Conservation (phyloP, 2,888 invertebrate genomes). For the Agriopis leucophaearia region DNA sequence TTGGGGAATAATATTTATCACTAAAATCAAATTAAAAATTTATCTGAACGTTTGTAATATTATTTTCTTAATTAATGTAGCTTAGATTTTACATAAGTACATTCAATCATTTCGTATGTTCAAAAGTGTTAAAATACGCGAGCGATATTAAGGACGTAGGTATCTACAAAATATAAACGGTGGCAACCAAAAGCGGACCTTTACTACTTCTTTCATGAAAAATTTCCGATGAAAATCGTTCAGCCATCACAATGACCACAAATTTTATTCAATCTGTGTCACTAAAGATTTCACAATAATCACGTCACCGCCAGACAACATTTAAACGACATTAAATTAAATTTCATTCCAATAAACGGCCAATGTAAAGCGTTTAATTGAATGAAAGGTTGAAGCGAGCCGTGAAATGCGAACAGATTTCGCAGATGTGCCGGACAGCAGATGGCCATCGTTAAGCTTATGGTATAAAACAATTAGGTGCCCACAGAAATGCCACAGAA, state of each 20-base stretch:
- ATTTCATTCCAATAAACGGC: slow-evolving; percentile 37
- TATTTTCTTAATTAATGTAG: no score
- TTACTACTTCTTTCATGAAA: no score
- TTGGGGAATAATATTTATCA: no score
- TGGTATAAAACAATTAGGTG: slow-evolving; percentile 24
- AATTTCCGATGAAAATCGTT: background rate
- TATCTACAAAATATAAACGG: no score
- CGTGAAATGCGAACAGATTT: slow-evolving; percentile 41
- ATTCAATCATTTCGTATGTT: no score
- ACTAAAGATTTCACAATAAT: slow-evolving; percentile 4
- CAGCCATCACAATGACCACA: background rate
- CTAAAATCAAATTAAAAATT: no score
- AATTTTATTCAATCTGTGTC: background rate
- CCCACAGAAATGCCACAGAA: background rate
- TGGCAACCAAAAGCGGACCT: no score
- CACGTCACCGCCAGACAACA: slow-evolving; percentile 18
- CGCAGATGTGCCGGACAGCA: slow-evolving; percentile 37
- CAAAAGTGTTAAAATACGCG: no score
- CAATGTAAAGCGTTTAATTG: slow-evolving; percentile 43
- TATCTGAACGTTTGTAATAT: no score
- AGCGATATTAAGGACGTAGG: no score
- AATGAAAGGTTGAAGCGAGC: slow-evolving; percentile 39
- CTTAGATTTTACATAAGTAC: no score
- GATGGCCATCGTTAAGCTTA: slow-evolving; percentile 19
- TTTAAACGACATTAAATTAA: slow-evolving; percentile 27